phyloP scores from a whole-genome alignment of 2,797 vertebrate genomes.

The Chelidonichthys spinosus region DNA sequence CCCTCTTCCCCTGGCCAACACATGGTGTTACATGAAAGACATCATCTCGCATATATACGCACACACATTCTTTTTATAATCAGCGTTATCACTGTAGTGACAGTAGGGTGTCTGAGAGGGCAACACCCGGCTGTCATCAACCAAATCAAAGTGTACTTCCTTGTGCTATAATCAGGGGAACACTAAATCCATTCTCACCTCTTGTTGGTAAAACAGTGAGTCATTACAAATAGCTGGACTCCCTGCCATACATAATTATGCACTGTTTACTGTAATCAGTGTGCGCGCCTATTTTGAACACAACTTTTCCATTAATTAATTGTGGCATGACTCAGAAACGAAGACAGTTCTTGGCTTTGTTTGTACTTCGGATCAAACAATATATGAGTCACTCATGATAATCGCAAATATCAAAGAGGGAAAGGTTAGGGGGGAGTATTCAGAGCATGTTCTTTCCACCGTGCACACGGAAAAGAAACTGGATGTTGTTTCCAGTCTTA shows the following conservation, averaged over 20 bases:
- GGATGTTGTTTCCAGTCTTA: conserved; percentile 31
- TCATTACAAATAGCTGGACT: conserved; percentile 42
- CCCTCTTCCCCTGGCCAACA: conserved; percentile 44
- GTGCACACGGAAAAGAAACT: conserved; percentile 11
- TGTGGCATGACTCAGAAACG: conserved; percentile 31
- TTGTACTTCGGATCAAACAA: conserved; percentile 39
- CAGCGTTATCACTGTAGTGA: conserved; percentile 64
- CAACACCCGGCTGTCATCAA: conserved; percentile 65
- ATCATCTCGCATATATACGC: conserved; percentile 12
- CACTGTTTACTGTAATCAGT: conserved; percentile 43
- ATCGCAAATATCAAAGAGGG: conserved; percentile 38
- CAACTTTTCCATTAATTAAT: conserved; percentile 31
- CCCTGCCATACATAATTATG: background rate
- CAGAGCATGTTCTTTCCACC: conserved; percentile 29
- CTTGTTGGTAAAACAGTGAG: conserved; percentile 39
- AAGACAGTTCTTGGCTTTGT: conserved; percentile 40
- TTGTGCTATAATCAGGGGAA: conserved; percentile 49
- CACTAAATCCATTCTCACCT: conserved; percentile 14
- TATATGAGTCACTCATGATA: conserved; percentile 58
- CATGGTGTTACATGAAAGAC: conserved; percentile 39
- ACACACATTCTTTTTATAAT: conserved; percentile 58
- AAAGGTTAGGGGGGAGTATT: background rate
- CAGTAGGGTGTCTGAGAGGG: conserved; percentile 35
- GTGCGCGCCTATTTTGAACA: conserved; percentile 24
- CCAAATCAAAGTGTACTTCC: conserved; percentile 73